These are phyloP conservation scores for Disparrhopalites patrizii DNA, from an alignment of 2,888 invertebrate species.

Conservation along the genomic window DNA sequence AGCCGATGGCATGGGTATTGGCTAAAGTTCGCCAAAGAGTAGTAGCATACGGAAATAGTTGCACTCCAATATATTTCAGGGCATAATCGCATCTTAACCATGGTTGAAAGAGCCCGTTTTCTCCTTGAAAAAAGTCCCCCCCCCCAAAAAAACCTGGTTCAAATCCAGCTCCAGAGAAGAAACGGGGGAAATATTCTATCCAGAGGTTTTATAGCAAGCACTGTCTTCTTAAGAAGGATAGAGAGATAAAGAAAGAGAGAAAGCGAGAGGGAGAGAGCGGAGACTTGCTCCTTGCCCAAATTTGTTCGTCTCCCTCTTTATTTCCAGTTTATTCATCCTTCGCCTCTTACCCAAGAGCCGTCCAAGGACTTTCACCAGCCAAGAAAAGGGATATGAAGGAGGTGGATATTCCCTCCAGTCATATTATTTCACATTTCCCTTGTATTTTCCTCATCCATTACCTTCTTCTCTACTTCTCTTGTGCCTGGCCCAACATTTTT, in stretches of 20 bases:
- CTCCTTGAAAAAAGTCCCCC: neutral
- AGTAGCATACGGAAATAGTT: constrained; percentile 8
- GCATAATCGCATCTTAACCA: constrained; percentile 9
- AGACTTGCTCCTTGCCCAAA: neutral
- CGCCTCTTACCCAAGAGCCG: no score
- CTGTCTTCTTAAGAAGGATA: neutral
- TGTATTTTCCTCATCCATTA: neutral
- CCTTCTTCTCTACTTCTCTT: neutral
- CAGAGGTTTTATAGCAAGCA: no score
- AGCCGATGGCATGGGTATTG: neutral
- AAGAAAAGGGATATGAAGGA: no score
- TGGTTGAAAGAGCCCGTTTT: constrained; percentile 9
- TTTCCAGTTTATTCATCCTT: neutral
- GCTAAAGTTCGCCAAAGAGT: neutral
- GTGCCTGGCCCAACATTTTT: no score
- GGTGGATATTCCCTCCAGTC: no score
- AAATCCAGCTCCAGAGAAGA: neutral
- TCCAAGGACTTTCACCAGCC: no score
- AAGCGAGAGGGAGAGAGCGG: neutral
- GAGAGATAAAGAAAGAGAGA: neutral
- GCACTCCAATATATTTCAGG: constrained; percentile 12
- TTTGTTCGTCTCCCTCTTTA: neutral
- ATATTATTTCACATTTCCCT: neutral
- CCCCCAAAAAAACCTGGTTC: neutral
- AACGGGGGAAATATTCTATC: no score